Evolutionary conservation across 2,888 invertebrate species (phyloP).

Genomic region (Andrena camellia): DNA sequence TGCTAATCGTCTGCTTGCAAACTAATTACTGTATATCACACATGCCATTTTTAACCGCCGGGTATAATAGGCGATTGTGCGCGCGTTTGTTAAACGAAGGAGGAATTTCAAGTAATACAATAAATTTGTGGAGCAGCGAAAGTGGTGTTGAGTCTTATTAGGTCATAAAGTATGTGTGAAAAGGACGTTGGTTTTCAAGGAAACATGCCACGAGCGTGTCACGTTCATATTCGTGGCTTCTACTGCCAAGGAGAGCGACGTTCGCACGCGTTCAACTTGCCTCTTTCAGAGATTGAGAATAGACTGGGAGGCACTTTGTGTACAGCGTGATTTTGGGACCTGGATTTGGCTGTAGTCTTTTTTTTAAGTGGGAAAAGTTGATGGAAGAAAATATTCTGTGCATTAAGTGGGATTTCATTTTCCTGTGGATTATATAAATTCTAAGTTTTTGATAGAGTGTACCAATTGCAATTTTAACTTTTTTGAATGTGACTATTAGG

Average conservation of each 20-base stretch:
- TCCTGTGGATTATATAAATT: neutral
- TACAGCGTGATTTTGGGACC: neutral
- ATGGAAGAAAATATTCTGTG: neutral
- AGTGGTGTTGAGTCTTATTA: neutral
- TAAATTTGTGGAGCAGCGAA: neutral
- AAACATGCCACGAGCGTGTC: neutral
- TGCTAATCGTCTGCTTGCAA: neutral
- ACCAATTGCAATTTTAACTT: too few relatives aligned
- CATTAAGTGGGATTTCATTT: neutral
- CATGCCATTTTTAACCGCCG: neutral
- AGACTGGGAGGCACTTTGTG: conserved; percentile 35
- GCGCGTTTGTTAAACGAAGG: neutral
- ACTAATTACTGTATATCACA: neutral
- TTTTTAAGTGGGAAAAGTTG: neutral
- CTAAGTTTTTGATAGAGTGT: too few relatives aligned
- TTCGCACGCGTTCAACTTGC: conserved; percentile 19
- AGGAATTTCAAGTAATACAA: neutral
- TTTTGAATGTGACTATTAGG: too few relatives aligned
- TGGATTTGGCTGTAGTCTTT: neutral
- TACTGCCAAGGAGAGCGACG: conserved; percentile 32
- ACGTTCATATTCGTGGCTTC: conserved; percentile 21
- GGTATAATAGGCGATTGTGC: neutral
- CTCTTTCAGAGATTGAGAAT: conserved; percentile 48
- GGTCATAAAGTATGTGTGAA: neutral
- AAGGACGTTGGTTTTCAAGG: neutral